phyloP scores from a whole-genome alignment of 37 sponge, comb jelly and placozoan species.

The Dysidea cf. avara region DNA sequence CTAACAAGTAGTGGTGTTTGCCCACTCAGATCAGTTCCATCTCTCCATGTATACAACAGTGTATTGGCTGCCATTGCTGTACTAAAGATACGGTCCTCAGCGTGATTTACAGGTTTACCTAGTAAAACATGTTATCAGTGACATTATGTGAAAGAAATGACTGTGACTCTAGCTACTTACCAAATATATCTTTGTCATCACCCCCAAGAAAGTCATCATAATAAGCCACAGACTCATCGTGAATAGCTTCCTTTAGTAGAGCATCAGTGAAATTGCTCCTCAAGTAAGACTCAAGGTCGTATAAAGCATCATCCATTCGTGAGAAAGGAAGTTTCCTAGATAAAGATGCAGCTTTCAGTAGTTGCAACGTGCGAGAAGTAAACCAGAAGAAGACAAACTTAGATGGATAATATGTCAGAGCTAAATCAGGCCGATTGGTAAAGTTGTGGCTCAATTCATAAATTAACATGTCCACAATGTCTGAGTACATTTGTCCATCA shows the following conservation, averaged over 20 bases:
- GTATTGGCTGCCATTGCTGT: conserved; percentile 49
- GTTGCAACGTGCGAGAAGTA: conserved; percentile 41
- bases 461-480: conserved; percentile 35
- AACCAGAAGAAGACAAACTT: conserved; percentile 67
- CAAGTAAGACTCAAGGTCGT: conserved; percentile 4
- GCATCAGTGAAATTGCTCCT: conserved; percentile 21
- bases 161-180: conserved; percentile 22
- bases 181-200: conserved; percentile 28
- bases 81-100: conserved; percentile 38
- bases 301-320: conserved; percentile 27
- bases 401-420: conserved; percentile 60
- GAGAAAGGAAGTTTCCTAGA: conserved; percentile 12
- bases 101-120: conserved; percentile 41
- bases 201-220: conserved; percentile 62
- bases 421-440: conserved; percentile 44
- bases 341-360: conserved; percentile 33
- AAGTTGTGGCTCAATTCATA: conserved; percentile 42
- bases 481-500: conserved; percentile 46
- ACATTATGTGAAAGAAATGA: too few species aligned
- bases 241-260: conserved; percentile 10
- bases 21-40: background rate
- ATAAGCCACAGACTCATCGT: conserved; percentile 15
- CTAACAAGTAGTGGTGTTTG: conserved; percentile 21
- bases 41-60: conserved; percentile 46
- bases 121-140: background rate